phyloP scores from a whole-genome alignment of 2,888 invertebrate genomes.

The Lapara coniferarum region DNA sequence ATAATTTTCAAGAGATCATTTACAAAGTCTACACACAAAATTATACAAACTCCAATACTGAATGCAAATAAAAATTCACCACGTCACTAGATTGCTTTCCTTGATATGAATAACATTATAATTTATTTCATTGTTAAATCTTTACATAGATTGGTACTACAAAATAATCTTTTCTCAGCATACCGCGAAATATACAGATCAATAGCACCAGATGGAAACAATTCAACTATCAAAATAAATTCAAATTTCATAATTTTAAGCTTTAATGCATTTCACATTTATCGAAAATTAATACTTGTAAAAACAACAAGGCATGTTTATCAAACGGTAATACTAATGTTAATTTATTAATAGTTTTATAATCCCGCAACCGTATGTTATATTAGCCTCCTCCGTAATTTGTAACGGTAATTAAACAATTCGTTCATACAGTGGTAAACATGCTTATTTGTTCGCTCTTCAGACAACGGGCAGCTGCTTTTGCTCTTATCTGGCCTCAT shows the following conservation, averaged over 20 bases:
- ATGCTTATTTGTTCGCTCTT: too few species aligned
- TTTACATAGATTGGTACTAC: background rate
- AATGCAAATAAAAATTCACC: slow-evolving; percentile 15
- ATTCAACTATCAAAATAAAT: slow-evolving; percentile 7
- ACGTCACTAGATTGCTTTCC: slow-evolving; percentile 39
- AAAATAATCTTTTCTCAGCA: background rate
- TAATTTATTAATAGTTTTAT: slow-evolving; percentile 29
- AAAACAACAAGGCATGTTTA: slow-evolving; percentile 22
- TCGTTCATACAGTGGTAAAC: too few species aligned
- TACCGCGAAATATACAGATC: background rate
- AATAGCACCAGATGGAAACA: slow-evolving; percentile 18
- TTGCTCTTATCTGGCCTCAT: too few species aligned
- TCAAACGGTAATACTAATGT: slow-evolving; percentile 32
- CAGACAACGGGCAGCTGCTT: too few species aligned
- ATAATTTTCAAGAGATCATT: slow-evolving; percentile 9
- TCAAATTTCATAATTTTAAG: background rate
- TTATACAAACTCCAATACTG: slow-evolving; percentile 13
- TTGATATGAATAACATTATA: slow-evolving; percentile 41
- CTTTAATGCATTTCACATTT: background rate
- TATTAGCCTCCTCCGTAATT: background rate
- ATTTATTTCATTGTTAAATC: slow-evolving; percentile 32
- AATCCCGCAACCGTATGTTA: background rate
- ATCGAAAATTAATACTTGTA: slow-evolving; percentile 17
- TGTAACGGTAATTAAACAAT: background rate
- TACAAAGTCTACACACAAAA: slow-evolving; percentile 9